Percentiles rank a stretch among this genome's conserved stretches.
These are phyloP conservation scores for Caenorhabditis afra DNA, from an alignment of 2,888 invertebrate genomes.

Conservation along the genomic window DNA sequence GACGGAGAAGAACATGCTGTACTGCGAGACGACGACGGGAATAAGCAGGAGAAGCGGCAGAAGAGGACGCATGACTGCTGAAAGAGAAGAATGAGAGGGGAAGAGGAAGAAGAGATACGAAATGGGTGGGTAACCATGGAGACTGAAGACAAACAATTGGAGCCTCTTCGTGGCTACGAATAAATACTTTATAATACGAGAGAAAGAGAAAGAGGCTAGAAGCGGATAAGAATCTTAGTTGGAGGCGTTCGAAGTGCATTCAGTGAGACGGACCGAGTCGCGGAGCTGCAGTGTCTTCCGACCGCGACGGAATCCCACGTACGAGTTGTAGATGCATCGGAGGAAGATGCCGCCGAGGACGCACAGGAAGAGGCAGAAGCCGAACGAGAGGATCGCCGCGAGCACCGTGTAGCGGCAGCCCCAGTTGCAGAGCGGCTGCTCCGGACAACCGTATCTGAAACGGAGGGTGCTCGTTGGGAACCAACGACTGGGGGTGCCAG, in stretches of 20 bases:
- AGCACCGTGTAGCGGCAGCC: constrained; percentile 39
- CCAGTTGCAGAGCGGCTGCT: constrained; percentile 33
- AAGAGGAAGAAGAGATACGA: background rate
- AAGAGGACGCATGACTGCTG: background rate
- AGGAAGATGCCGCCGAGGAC: constrained; percentile 30
- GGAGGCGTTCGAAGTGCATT: background rate
- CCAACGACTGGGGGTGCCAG: background rate
- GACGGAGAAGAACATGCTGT: constrained; percentile 16
- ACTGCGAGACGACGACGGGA: constrained; percentile 8
- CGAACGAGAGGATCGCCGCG: constrained; percentile 23
- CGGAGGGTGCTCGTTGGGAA: background rate
- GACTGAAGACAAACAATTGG: background rate
- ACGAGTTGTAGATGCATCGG: constrained; percentile 31
- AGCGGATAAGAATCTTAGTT: background rate
- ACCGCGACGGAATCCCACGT: constrained; percentile 27
- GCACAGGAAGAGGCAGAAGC: constrained; percentile 10
- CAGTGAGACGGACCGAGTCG: constrained; percentile 29
- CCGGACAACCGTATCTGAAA: constrained; percentile 48
- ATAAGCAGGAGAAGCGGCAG: background rate
- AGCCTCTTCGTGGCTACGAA: background rate
- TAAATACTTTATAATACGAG: background rate
- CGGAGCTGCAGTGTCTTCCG: constrained; percentile 37
- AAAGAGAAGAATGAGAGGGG: constrained; percentile 1
- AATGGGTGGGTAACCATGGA: background rate
- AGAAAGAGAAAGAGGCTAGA: no score